These are phyloP conservation scores for Ctenicera cuprea DNA, from an alignment of 2,888 invertebrate species.

Conservation along the genomic window DNA sequence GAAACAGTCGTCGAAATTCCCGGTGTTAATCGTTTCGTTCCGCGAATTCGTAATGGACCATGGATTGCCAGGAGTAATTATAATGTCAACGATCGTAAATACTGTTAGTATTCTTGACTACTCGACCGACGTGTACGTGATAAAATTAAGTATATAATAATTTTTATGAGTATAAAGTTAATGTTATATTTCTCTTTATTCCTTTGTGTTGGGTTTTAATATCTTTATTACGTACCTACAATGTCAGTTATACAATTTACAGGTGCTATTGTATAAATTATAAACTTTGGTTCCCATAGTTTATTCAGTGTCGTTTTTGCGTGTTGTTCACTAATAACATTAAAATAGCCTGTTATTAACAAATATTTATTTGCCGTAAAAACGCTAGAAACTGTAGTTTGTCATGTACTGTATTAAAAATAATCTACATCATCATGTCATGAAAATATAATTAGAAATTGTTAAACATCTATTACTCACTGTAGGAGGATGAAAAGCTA, in stretches of 20 bases:
- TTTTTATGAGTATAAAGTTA: neutral
- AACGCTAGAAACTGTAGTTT: too few species aligned
- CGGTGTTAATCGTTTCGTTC: conserved; percentile 27
- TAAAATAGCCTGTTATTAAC: too few species aligned
- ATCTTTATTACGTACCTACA: too few species aligned
- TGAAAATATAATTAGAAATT: too few species aligned
- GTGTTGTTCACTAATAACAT: too few species aligned
- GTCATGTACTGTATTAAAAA: too few species aligned
- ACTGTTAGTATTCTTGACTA: neutral
- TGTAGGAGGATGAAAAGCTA: too few species aligned
- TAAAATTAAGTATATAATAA: conserved; percentile 10
- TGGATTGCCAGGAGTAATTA: conserved; percentile 8
- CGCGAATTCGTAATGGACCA: conserved; percentile 27
- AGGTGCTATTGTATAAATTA: neutral
- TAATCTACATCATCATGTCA: too few species aligned
- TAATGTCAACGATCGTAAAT: conserved; percentile 9
- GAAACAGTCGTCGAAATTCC: conserved; percentile 29
- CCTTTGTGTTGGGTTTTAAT: neutral
- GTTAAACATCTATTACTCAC: too few species aligned
- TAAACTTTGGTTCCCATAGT: too few species aligned
- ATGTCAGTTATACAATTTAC: neutral
- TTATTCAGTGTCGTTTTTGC: too few species aligned
- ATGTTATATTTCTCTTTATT: neutral
- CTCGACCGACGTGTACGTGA: conserved; percentile 14
- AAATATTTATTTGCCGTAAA: too few species aligned